A percentile compares a stretch with the other conserved stretches of the same genome.
Conservation (phyloP, 2,888 invertebrate species). For the Phania funesta region DNA sequence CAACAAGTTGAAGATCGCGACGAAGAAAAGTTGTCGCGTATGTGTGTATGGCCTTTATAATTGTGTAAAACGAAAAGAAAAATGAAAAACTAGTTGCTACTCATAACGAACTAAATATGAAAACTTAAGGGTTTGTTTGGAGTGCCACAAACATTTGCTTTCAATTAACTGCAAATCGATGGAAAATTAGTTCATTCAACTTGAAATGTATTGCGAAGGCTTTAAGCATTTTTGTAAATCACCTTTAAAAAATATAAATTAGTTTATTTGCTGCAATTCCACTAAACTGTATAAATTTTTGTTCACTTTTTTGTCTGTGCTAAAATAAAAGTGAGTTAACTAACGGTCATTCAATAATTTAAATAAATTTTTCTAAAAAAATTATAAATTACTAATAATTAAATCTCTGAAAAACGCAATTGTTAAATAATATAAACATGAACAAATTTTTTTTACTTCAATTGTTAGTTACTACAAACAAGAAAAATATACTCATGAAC, state of each 20-base stretch:
- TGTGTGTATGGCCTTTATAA: neutral
- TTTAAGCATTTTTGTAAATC: neutral
- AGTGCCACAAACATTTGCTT: neutral
- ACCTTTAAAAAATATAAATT: neutral
- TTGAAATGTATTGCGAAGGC: neutral
- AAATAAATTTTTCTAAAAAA: too few species aligned
- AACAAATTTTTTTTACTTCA: neutral
- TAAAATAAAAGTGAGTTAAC: neutral
- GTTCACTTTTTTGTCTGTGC: neutral
- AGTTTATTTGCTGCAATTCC: too few species aligned
- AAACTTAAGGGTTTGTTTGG: neutral
- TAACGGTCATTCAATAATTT: too few species aligned
- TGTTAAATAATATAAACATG: neutral
- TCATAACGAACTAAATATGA: slow-evolving; percentile 11
- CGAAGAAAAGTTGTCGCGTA: neutral
- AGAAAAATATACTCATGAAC: slow-evolving; percentile 25
- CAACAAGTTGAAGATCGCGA: slow-evolving; percentile 63
- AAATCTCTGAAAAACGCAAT: neutral
- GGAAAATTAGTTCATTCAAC: slow-evolving; percentile 21
- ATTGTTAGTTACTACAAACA: neutral
- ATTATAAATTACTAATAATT: neutral
- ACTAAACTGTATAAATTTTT: too few species aligned
- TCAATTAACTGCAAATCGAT: neutral
- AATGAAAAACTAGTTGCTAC: neutral
- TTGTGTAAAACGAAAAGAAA: neutral